phyloP scores from a whole-genome alignment of 2,797 vertebrate species.

The Prunella strophiata region DNA sequence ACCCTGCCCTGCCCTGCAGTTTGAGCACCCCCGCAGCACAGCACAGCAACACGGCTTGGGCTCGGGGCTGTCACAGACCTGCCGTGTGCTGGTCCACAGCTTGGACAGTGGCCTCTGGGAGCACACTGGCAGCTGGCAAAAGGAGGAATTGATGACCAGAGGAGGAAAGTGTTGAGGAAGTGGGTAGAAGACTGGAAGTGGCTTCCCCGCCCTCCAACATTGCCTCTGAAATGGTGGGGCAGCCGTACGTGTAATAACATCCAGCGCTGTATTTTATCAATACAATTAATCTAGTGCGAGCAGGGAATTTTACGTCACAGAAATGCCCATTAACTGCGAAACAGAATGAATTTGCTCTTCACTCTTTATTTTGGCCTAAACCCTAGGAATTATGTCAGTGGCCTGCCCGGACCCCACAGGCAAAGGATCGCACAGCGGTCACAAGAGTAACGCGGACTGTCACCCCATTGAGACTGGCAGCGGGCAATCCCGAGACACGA shows the following conservation, averaged over 20 bases:
- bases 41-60: background rate
- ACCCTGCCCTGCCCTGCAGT: background rate
- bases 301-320: background rate
- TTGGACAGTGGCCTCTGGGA: accelerated
- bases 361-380: background rate
- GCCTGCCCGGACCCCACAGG: background rate
- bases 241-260: accelerated
- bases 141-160: too few species aligned
- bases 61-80: background rate
- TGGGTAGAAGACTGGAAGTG: background rate
- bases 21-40: background rate
- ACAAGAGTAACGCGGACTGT: accelerated
- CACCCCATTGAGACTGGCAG: accelerated
- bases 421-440: accelerated
- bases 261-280: too few species aligned
- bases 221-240: too few species aligned
- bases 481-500: accelerated
- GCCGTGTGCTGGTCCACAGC: background rate
- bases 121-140: background rate
- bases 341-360: background rate
- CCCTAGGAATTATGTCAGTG: accelerated
- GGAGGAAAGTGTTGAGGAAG: too few species aligned
- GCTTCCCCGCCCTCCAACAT: accelerated
- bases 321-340: background rate
- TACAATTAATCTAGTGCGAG: accelerated